Conservation (phyloP, 2,888 invertebrate species). For the Archips crataeganus region DNA sequence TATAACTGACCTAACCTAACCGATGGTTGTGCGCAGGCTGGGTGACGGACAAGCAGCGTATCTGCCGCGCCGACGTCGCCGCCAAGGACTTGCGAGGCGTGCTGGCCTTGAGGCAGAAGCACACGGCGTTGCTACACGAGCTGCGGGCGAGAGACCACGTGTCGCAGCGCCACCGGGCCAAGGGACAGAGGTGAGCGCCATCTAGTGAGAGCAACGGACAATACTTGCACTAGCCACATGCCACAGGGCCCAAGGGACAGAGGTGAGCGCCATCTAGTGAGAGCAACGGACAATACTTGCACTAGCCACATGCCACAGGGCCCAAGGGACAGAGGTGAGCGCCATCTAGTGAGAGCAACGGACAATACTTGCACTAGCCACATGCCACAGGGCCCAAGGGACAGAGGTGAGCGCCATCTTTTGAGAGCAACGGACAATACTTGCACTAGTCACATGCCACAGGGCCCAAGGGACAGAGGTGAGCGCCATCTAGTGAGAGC, state of each 20-base stretch:
- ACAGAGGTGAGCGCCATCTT: background rate
- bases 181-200: constrained; percentile 86
- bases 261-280: constrained; percentile 76
- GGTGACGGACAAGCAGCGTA: constrained; percentile 97
- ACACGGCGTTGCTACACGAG: constrained; percentile 95
- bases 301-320: constrained; percentile 58
- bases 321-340: constrained; percentile 88
- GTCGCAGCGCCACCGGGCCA: constrained; percentile 71
- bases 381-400: too few species aligned
- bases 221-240: constrained; percentile 42
- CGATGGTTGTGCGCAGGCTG: constrained; percentile 86
- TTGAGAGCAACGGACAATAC: background rate
- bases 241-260: constrained; percentile 84
- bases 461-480: constrained; percentile 87
- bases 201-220: background rate
- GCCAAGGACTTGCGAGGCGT: constrained; percentile 97
- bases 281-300: background rate
- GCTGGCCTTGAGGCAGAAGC: constrained; percentile 95
- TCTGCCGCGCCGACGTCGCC: constrained; percentile 96
- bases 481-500: constrained; percentile 46
- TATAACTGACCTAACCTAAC: too few species aligned
- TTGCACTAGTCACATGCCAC: constrained; percentile 52
- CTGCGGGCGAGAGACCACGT: constrained; percentile 89
- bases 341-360: background rate
- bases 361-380: background rate